Conservation (phyloP, 2,888 invertebrate genomes). For the Amaurobius ferox region DNA sequence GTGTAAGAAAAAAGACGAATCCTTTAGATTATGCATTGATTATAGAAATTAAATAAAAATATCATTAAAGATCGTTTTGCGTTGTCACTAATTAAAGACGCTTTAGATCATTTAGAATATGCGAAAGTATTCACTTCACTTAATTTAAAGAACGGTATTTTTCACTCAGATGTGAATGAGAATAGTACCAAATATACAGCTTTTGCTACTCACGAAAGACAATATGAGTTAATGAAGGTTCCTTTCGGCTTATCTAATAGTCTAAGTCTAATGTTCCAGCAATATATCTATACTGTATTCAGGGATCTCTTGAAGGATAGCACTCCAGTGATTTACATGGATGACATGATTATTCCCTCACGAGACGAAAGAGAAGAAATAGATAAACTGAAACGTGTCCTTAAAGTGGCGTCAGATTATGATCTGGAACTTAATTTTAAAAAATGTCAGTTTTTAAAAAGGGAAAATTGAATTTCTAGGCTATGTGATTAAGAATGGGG, state of each 20-base stretch:
- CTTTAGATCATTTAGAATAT: too few species aligned
- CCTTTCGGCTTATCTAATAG: not conserved
- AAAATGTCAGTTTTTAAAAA: slow-evolving; percentile 31
- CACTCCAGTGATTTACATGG: not conserved
- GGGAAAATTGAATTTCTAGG: slow-evolving; percentile 21
- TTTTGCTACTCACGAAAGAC: not conserved
- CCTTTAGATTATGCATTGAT: too few species aligned
- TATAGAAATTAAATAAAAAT: not conserved
- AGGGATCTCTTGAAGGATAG: not conserved
- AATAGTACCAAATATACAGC: not conserved
- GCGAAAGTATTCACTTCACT: not conserved
- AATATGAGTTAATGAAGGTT: not conserved
- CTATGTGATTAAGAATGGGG: slow-evolving; percentile 35
- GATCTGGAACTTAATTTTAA: slow-evolving; percentile 45
- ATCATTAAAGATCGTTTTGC: too few species aligned
- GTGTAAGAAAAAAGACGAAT: not conserved
- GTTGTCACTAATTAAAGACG: too few species aligned
- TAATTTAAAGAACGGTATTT: not conserved
- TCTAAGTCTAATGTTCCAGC: not conserved
- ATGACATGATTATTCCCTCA: slow-evolving; percentile 23
- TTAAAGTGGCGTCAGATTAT: slow-evolving; percentile 1
- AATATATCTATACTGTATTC: not conserved
- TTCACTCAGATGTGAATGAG: not conserved
- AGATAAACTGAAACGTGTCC: not conserved
- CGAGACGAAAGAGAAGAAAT: slow-evolving; percentile 25